Evolutionary conservation across 2,113 vertebrate species (phyloP), one percentile per base, ranked within the genome.

Genomic region (Pteropus alecto): DNA sequence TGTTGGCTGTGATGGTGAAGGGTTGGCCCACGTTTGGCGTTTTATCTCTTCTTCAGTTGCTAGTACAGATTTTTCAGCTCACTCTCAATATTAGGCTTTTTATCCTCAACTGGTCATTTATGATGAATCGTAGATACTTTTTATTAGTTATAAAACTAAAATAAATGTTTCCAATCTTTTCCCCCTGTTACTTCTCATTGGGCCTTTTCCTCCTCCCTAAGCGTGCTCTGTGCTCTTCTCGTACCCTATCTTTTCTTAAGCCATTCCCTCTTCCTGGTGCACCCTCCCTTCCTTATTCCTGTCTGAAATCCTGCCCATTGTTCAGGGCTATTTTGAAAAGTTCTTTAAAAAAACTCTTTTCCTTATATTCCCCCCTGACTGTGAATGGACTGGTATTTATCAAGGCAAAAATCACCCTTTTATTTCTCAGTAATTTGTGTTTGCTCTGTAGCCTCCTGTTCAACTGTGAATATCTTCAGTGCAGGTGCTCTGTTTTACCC

Each of bases 381-480:
- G 43, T 73, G 58, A 79, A 74, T 82, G 70, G 85, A 60, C 15
- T 91, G 35, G 13, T 85, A 46, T 96, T 96, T 92, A 60, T 82
- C 82, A 76, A 58, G 76, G 78, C 56, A 94, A 87, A 95, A 92
- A 94, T 16, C 24, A 90, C 51, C 70, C 76, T 85, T 87, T 84
- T 81, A 81, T 90, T 97, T 97, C 85, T 95, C 70, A 65, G 58
- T 90, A 92, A 74, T 90, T 70, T 87, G 60, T 95, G 18, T 96
- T 89, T 97, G 35, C 84, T 95, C 78, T 92, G 51, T 68, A 58
- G 51, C 54, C 67, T 77, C 48, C 48, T 74, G 18, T 76, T 83
- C 73, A 93, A 33, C 73, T 76, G 18, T 54, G 82, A 93, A 30
- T 95, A 41, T 87, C 56, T 46, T 87, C 43, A 92, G 30, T 87